phyloP scores from a whole-genome alignment of 2,888 invertebrate species.

The Meiosimyza decipiens region DNA sequence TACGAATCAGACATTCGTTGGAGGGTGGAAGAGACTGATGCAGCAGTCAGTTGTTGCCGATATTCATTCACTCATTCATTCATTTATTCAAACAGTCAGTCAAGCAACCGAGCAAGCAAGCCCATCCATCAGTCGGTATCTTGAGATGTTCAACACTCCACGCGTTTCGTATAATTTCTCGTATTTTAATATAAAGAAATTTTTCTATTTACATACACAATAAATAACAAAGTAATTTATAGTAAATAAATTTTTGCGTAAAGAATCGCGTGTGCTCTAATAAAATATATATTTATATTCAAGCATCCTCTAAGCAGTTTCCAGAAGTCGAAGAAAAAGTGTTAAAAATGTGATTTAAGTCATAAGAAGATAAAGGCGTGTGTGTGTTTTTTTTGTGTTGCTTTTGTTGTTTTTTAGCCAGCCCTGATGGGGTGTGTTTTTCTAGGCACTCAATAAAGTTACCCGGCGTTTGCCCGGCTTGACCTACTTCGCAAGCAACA shows the following conservation, averaged over 20 bases:
- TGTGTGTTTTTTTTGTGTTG: no score
- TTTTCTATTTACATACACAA: no score
- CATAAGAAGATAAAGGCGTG: no score
- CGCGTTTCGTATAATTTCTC: slow-evolving; percentile 10
- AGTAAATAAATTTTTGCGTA: no score
- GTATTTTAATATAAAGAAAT: neutral
- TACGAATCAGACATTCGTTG: slow-evolving; percentile 1
- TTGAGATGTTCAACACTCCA: slow-evolving; percentile 14
- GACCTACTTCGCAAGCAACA: slow-evolving; percentile 42
- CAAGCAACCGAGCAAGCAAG: neutral
- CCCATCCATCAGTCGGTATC: slow-evolving; percentile 14
- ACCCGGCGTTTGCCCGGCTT: slow-evolving; percentile 41
- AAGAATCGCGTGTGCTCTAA: no score
- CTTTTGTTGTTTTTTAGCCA: no score
- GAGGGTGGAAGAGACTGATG: slow-evolving; percentile 2
- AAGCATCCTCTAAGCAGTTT: no score
- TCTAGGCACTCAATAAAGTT: neutral
- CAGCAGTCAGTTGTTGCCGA: neutral
- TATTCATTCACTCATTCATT: slow-evolving; percentile 16
- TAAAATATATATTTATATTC: no score
- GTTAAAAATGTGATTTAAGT: no score
- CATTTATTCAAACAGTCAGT: neutral
- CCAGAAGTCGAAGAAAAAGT: no score
- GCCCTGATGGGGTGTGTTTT: slow-evolving; percentile 13
- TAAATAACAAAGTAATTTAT: no score